Evolutionary conservation across 2,797 vertebrate species (phyloP).

Genomic region (Tenualosa thibaudeaui): DNA sequence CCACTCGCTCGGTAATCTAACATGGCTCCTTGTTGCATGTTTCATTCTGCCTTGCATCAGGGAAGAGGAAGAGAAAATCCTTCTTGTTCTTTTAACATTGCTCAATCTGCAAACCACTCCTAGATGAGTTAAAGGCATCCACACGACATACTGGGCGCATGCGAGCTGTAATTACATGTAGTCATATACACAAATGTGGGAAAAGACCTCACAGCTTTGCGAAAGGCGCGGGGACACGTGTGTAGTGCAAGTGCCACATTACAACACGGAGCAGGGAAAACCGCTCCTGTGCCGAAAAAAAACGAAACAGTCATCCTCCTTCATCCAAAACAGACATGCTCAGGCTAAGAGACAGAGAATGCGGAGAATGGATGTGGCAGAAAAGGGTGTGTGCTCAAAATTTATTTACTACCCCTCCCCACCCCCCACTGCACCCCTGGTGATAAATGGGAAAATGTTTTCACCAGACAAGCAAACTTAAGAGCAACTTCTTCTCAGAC

Average conservation of each 20-base stretch:
- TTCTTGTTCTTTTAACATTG: background rate
- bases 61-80: background rate
- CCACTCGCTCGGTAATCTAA: slow-evolving; percentile 74
- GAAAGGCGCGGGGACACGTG: slow-evolving; percentile 23
- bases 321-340: slow-evolving; percentile 26
- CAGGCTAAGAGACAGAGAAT: background rate
- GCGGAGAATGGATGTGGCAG: slow-evolving; percentile 12
- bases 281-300: slow-evolving; percentile 22
- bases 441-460: slow-evolving; percentile 20
- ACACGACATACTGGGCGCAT: background rate
- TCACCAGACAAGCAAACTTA: slow-evolving; percentile 2
- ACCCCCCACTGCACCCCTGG: background rate
- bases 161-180: slow-evolving; percentile 25
- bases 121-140: slow-evolving; percentile 23
- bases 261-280: slow-evolving; percentile 21
- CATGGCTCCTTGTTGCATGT: slow-evolving; percentile 71
- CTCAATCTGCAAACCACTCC: background rate
- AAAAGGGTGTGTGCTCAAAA: slow-evolving; percentile 33
- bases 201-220: background rate
- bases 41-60: slow-evolving; percentile 22
- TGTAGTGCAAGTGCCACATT: background rate
- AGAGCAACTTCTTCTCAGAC: background rate
- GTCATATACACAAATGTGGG: slow-evolving; percentile 17
- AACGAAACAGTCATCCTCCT: no score
- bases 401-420: background rate